Evolutionary conservation across 2,113 vertebrate genomes (phyloP).

Genomic region (Tetrao urogallus): DNA sequence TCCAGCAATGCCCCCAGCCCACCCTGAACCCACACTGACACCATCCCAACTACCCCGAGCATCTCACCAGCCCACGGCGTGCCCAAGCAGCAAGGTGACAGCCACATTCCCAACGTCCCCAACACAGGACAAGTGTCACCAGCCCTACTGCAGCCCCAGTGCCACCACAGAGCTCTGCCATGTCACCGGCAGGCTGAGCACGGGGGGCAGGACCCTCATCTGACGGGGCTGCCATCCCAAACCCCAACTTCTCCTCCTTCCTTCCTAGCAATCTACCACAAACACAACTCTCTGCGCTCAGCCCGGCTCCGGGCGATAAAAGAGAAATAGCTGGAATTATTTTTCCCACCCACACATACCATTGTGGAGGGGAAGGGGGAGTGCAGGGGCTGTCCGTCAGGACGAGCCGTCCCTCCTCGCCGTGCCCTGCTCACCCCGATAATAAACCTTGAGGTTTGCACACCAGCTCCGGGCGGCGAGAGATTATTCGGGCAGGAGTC

Average conservation of each 20-base stretch:
- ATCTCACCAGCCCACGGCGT: not conserved
- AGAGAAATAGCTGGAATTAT: conserved; percentile 75
- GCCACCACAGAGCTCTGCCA: not conserved
- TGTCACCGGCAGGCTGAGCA: accelerated
- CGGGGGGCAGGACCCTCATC: not conserved
- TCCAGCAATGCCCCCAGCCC: not conserved
- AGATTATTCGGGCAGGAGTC: conserved; percentile 77
- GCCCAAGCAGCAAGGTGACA: not conserved
- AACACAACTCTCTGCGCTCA: conserved; percentile 44
- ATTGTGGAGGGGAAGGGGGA: conserved; percentile 36
- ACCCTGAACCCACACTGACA: accelerated
- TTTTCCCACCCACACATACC: conserved; percentile 79
- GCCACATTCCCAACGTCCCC: not conserved
- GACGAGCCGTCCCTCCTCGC: conserved; percentile 56
- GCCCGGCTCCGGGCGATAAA: conserved; percentile 63
- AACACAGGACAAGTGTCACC: not conserved
- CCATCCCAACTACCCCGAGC: accelerated
- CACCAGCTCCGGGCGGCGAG: conserved; percentile 66
- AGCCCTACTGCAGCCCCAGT: accelerated
- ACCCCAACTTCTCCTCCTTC: not conserved
- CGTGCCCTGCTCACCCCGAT: conserved; percentile 71
- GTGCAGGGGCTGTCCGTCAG: conserved; percentile 39
- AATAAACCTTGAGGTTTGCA: conserved; percentile 80
- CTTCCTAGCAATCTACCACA: conserved; percentile 61
- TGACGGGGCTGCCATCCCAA: accelerated